Evolutionary conservation across 2,888 invertebrate species (phyloP).

Genomic region (Thymelicus lineola): DNA sequence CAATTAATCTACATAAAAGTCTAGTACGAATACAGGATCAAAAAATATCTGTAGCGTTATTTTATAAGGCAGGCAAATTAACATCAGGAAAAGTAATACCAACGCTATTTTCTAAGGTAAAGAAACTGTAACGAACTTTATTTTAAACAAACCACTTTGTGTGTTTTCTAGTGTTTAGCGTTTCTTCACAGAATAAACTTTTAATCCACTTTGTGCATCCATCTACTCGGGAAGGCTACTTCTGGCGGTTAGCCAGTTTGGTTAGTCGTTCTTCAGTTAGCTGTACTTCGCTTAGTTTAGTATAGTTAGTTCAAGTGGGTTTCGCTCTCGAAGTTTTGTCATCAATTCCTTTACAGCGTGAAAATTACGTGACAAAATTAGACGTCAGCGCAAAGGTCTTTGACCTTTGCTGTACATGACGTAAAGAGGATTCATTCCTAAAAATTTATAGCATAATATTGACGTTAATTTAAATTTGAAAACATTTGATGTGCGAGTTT

Average conservation of each 20-base stretch:
- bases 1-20: too few species aligned
- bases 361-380: background rate
- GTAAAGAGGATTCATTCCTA: too few species aligned
- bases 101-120: background rate
- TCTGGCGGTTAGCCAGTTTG: conserved; percentile 27
- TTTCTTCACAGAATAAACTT: conserved; percentile 10
- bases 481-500: too few species aligned
- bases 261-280: conserved; percentile 17
- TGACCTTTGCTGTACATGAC: background rate
- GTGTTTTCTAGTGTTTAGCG: conserved; percentile 3
- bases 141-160: background rate
- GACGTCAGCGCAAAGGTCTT: background rate
- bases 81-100: background rate
- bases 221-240: background rate
- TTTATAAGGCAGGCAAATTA: background rate
- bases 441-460: too few species aligned
- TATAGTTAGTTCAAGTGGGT: conserved; percentile 12
- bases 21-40: too few species aligned
- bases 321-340: conserved; percentile 2
- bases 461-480: too few species aligned
- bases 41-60: background rate
- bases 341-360: conserved; percentile 9
- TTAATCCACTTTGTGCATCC: conserved; percentile 14
- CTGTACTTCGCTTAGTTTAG: conserved; percentile 20
- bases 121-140: background rate